Evolutionary conservation across 2,888 invertebrate species (phyloP), one percentile per base, ranked within the genome.

Genomic region (Macrophya annulata): DNA sequence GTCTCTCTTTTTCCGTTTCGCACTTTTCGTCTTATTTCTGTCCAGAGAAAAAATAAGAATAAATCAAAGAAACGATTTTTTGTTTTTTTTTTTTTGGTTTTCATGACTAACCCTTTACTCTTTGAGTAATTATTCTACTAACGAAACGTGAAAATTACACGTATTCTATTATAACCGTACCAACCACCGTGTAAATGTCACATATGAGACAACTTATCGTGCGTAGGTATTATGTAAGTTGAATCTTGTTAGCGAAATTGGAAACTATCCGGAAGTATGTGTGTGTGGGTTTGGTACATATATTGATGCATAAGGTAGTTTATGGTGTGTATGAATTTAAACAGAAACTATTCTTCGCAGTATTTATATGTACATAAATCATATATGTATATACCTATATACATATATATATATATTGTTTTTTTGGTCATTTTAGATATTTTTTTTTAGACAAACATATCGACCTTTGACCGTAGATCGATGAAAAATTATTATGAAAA

Each of bases 171-270:
- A 3, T 2, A 31, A 31, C 31, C 31, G n/a, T 59, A 25, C 25
- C 8, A 62, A 25, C 12, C 2, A 10, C n/a, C 8, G 25, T 25
- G 5, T 62, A 62, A 21, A 3, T 25, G 10, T 21, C 31, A 12
- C 4, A 10, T 62, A 10, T 62, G 8, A 55, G 55, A 55, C n/a
- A n/a, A 15, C 71, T 71, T 12, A 37, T 17, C 71, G 37, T 37
- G n/a, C 71, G 31, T 37, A 65, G 65, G n/a, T 37, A 71, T 71
- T 21, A 40, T 71, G n/a, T 40, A n/a, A 71, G 71, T 40, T 15
- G 31, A 40, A 71, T 71, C 71, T 71, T 71, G 71, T 71, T 71
- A 71, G 71, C 71, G 71, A 71, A 71, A 71, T 71, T 71, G 71
- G 10, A 71, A 71, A 71, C 71, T 37, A 40, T 71, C 71, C 71